A percentile compares a stretch with the other conserved stretches of the same genome.
phyloP scores from a whole-genome alignment of 2,888 invertebrate species.

The Geotrupes spiniger region DNA sequence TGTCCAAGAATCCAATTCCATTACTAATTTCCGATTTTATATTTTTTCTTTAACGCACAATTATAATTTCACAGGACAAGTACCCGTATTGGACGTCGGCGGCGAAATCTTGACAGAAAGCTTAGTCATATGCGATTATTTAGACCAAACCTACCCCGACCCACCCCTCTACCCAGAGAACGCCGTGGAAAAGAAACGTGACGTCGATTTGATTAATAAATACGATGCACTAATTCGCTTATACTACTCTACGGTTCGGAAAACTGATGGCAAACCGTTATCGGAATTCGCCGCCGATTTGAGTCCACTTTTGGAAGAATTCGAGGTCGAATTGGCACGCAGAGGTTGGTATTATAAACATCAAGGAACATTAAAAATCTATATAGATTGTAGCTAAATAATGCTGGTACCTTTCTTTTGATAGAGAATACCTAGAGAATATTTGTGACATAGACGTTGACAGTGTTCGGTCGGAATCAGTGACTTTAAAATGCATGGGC shows the following conservation, averaged over 20 bases:
- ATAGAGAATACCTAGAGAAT: too few relatives aligned
- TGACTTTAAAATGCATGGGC: too few relatives aligned
- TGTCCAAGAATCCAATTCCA: too few relatives aligned
- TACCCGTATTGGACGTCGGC: conserved; percentile 51
- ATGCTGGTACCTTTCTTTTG: too few relatives aligned
- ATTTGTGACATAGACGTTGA: too few relatives aligned
- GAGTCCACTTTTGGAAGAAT: conserved; percentile 35
- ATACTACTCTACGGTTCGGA: conserved; percentile 33
- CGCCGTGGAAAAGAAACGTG: conserved; percentile 40
- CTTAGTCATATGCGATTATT: conserved; percentile 54
- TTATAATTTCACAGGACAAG: conserved; percentile 52
- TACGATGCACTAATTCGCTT: conserved; percentile 33
- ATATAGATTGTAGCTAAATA: too few relatives aligned
- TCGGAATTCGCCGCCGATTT: conserved; percentile 41
- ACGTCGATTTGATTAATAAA: conserved; percentile 40
- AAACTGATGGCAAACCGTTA: conserved; percentile 32
- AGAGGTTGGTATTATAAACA: conserved; percentile 32
- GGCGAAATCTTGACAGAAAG: conserved; percentile 55
- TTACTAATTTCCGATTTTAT: too few relatives aligned
- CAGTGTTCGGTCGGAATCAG: too few relatives aligned
- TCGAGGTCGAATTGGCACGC: conserved; percentile 39
- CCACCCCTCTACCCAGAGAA: conserved; percentile 52
- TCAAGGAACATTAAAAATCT: too few relatives aligned
- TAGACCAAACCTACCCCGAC: conserved; percentile 56
- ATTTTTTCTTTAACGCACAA: too few relatives aligned